A percentile compares a stretch with the other conserved stretches of the same genome.
These are phyloP conservation scores for Helicoverpa armigera DNA, from an alignment of 1,140 invertebrate genomes.

Conservation along the genomic window DNA sequence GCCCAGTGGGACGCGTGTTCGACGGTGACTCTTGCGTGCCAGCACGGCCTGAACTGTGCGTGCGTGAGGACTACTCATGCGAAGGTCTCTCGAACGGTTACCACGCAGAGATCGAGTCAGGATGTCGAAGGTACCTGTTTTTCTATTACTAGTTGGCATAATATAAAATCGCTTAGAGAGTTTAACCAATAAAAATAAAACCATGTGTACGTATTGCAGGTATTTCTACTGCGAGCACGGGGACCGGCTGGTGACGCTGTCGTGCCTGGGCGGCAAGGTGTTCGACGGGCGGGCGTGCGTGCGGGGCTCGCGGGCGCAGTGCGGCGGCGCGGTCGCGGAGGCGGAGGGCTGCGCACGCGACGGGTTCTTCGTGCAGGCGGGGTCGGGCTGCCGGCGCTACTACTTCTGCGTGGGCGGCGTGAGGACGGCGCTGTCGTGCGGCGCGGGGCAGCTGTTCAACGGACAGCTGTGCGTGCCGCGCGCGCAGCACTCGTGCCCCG, in stretches of 20 bases:
- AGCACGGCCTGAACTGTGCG: slow-evolving; percentile 80
- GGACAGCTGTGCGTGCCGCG: slow-evolving; percentile 86
- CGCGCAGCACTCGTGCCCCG: slow-evolving; percentile 83
- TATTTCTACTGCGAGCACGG: slow-evolving; percentile 87
- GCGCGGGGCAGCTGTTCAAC: slow-evolving; percentile 81
- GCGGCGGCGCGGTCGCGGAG: slow-evolving; percentile 69
- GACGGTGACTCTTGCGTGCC: slow-evolving; percentile 87
- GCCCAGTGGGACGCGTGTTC: slow-evolving; percentile 84
- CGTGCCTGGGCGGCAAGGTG: slow-evolving; percentile 86
- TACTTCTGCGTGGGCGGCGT: slow-evolving; percentile 86
- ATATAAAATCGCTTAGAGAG: background rate
- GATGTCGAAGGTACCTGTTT: slow-evolving; percentile 83
- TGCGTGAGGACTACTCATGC: slow-evolving; percentile 83
- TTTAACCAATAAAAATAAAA: background rate
- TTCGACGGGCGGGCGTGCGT: slow-evolving; percentile 87
- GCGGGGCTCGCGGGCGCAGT: slow-evolving; percentile 70
- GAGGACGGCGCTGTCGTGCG: slow-evolving; percentile 78
- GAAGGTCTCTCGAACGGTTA: slow-evolving; percentile 86
- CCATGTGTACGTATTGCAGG: slow-evolving; percentile 59
- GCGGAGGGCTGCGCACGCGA: slow-evolving; percentile 76
- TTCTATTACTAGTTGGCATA: background rate
- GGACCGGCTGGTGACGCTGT: slow-evolving; percentile 85
- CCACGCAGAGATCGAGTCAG: slow-evolving; percentile 84
- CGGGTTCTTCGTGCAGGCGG: slow-evolving; percentile 86
- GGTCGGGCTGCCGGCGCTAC: slow-evolving; percentile 86